A percentile compares a stretch with the other conserved stretches of the same genome.
Evolutionary conservation across 2,797 vertebrate genomes (phyloP).

Genomic region (Lithobates sylvaticus): DNA sequence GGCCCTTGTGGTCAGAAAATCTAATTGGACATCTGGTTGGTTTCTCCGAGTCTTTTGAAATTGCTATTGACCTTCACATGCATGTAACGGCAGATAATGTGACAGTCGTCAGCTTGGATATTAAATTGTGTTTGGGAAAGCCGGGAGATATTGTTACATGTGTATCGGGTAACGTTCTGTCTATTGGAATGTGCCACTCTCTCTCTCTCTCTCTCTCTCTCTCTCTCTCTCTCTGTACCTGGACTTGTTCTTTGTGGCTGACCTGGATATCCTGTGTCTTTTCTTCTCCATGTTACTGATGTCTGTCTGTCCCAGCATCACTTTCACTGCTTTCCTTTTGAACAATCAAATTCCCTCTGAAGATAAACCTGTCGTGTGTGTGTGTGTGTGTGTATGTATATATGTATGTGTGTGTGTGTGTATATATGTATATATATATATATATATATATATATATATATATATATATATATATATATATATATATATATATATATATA

Average conservation of each 20-base stretch:
- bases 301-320: neutral
- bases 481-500: too few species aligned
- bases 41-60: neutral
- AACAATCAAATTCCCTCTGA: neutral
- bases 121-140: neutral
- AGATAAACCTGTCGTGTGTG: neutral
- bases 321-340: slow-evolving; percentile 1
- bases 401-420: too few species aligned
- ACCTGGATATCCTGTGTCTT: slow-evolving; percentile 9
- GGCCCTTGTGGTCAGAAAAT: too few species aligned
- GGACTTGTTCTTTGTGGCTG: neutral
- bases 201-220: too few species aligned
- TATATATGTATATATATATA: too few species aligned
- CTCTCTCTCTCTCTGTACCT: too few species aligned
- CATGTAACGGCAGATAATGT: neutral
- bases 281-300: neutral
- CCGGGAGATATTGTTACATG: neutral
- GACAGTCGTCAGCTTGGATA: neutral
- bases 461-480: too few species aligned
- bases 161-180: neutral
- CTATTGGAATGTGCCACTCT: neutral
- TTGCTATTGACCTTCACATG: too few species aligned
- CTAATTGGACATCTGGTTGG: too few species aligned
- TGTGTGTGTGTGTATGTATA: too few species aligned
- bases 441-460: too few species aligned